Base-by-base conservation (phyloP, 1,140 invertebrate genomes). In the Acromyrmex heyeri region DNA sequence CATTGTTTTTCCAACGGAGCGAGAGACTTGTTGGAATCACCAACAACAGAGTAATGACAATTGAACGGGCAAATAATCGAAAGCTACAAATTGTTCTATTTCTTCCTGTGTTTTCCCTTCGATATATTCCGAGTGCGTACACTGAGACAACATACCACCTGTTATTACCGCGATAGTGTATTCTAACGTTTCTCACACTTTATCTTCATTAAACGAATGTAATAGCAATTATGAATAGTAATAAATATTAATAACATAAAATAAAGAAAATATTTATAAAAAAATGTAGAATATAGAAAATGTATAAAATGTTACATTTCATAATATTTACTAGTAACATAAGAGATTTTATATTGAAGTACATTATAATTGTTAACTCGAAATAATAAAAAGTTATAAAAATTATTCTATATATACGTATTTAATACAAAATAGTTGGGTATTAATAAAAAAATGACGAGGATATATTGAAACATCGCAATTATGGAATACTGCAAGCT, bases 1-100 rank as follows among this genome's bases (percentile, higher is more conserved):
- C 24, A 76, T 76, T 76, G 73, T 61, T 76, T 76, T 61, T 76
- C n/a, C 55, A 34, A 44, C 30, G 55, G 21, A 61, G 14, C 12
- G 24, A 30, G 18, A 64, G n/a, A 44, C 24, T 50, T 50, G 24
- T 24, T 24, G 38, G 24, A 50, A 50, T 44, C 21, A 48, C 38
- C 24, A 24, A 48, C 44, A 14, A 27, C 3, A 12, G 10, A 30
- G 38, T 78, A 78, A 78, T 65, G 18, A 65, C 44, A 65, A 78
- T 59, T 65, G 21, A 65, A 78, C 38, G 24, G 65, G 34, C 8
- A 24, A 76, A 76, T 53, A 53, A 53, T 76, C 14, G 55, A 61
- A 76, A 59, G 55, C 55, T 76, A 14, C 18, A 12, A 76, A 76
- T 76, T 44, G 55, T 57, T 12, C 34, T 21, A n/a, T 16, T 61